These are phyloP conservation scores for Typhlichthys eigenmanni DNA, from an alignment of 2,797 vertebrate genomes.

Conservation along the genomic window DNA sequence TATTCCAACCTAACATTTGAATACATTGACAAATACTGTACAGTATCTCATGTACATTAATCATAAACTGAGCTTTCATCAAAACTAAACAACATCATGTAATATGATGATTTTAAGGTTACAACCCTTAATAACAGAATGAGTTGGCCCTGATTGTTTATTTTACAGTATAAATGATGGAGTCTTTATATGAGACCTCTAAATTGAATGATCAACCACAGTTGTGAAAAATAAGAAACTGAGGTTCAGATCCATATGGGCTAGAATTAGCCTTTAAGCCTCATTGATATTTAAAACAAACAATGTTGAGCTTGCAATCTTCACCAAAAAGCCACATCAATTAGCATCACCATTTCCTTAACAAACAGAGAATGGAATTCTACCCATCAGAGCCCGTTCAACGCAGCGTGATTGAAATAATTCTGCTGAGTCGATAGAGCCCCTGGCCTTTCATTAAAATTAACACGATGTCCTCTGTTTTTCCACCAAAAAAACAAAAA, in stretches of 20 bases:
- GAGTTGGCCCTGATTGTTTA: too few species aligned
- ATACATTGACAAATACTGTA: constrained; percentile 5
- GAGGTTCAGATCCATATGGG: too few species aligned
- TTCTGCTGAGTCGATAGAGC: constrained; percentile 34
- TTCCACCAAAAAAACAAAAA: constrained; percentile 20
- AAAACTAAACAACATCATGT: too few species aligned
- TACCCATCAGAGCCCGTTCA: constrained; percentile 15
- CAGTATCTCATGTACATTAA: not conserved
- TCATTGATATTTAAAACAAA: too few species aligned
- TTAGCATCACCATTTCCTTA: constrained; percentile 16
- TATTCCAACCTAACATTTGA: constrained; percentile 45
- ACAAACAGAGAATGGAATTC: constrained; percentile 16
- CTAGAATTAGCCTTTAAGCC: too few species aligned
- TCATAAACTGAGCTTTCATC: too few species aligned
- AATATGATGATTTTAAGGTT: too few species aligned
- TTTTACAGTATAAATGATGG: too few species aligned
- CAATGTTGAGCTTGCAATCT: not conserved
- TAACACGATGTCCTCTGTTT: constrained; percentile 25
- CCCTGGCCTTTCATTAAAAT: constrained; percentile 36
- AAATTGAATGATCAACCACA: too few species aligned
- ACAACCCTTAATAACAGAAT: too few species aligned
- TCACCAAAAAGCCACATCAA: constrained; percentile 10
- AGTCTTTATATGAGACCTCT: too few species aligned
- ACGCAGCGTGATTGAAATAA: constrained; percentile 1
- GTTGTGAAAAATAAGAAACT: too few species aligned